A percentile compares a stretch with the other conserved stretches of the same genome.
phyloP scores from a whole-genome alignment of 2,113 vertebrate species.

The Sceloporus undulatus region DNA sequence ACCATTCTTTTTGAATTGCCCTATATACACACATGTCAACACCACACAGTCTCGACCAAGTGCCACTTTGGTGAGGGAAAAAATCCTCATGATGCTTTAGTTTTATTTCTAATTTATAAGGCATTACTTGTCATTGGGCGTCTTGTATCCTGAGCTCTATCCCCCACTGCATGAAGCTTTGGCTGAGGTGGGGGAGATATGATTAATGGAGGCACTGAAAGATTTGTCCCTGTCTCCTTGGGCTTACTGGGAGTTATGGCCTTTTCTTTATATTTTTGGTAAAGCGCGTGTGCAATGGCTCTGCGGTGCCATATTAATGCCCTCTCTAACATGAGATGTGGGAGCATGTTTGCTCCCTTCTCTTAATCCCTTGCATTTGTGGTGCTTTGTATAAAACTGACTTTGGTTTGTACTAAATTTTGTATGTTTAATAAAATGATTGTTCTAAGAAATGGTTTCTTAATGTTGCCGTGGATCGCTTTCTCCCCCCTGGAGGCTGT shows the following conservation, averaged over 20 bases:
- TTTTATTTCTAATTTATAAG: neutral
- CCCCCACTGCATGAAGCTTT: neutral
- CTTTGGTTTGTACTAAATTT: constrained; percentile 12
- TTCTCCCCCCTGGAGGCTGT: neutral
- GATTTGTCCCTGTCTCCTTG: too few species aligned
- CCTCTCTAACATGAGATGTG: neutral
- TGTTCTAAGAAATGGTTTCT: neutral
- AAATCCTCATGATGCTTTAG: neutral
- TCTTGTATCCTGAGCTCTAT: neutral
- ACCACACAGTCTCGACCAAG: neutral
- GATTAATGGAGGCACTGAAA: neutral
- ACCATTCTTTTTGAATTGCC: too few species aligned
- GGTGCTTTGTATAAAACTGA: neutral
- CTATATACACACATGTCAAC: neutral
- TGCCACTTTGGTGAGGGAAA: too few species aligned
- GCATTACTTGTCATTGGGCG: neutral
- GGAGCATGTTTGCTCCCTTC: too few species aligned
- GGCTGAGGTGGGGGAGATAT: neutral
- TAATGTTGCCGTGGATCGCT: neutral
- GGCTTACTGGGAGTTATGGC: neutral
- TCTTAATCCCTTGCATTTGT: neutral
- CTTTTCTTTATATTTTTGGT: too few species aligned
- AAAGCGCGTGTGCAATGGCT: neutral
- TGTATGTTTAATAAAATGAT: constrained; percentile 35
- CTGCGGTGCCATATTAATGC: neutral